Evolutionary conservation across 2,797 vertebrate genomes (phyloP).

Genomic region (Otolemur crassicaudatus): DNA sequence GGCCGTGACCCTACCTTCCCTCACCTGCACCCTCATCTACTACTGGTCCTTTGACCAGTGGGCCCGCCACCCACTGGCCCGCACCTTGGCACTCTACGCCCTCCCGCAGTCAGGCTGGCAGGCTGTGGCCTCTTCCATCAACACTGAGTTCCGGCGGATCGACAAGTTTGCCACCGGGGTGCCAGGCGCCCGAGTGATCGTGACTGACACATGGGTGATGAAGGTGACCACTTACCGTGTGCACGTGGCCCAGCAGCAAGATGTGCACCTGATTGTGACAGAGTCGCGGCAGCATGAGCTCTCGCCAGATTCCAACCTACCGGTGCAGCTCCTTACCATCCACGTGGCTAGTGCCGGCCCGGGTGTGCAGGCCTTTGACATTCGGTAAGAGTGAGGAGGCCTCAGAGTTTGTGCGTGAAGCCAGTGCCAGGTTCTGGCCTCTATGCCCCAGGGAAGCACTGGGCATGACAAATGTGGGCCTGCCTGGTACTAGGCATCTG

Average conservation of each 20-base stretch:
- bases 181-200: conserved; percentile 92
- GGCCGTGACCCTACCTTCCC: conserved; percentile 87
- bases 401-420: neutral
- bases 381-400: conserved; percentile 88
- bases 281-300: conserved; percentile 94
- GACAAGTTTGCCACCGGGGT: conserved; percentile 96
- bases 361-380: conserved; percentile 90
- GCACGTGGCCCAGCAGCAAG: conserved; percentile 92
- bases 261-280: conserved; percentile 93
- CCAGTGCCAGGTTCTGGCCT: neutral
- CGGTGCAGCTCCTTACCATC: conserved; percentile 94
- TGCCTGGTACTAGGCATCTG: neutral
- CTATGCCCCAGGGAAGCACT: neutral
- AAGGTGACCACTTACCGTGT: conserved; percentile 95
- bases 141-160: conserved; percentile 94
- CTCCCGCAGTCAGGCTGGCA: conserved; percentile 90
- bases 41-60: conserved; percentile 93
- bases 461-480: neutral
- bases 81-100: conserved; percentile 87
- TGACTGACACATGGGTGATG: conserved; percentile 97
- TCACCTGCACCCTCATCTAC: conserved; percentile 87
- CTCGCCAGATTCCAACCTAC: conserved; percentile 91
- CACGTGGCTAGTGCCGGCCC: conserved; percentile 92
- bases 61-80: conserved; percentile 92
- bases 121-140: conserved; percentile 92